A percentile compares a stretch with the other conserved stretches of the same genome.
Conservation (phyloP, 1,140 invertebrate genomes). For the Wasmannia auropunctata region DNA sequence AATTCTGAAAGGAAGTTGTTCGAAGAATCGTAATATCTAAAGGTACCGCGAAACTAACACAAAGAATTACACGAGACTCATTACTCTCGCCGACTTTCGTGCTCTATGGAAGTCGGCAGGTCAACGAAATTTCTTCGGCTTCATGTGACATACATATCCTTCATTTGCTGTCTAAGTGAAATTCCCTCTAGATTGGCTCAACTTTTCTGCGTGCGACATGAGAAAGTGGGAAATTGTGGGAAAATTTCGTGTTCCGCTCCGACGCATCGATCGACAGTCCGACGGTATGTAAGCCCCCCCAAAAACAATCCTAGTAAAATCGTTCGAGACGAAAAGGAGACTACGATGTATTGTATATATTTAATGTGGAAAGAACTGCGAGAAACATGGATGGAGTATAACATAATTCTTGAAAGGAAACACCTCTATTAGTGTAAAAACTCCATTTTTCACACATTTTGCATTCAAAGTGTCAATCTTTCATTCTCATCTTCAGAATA, state of each 20-base stretch:
- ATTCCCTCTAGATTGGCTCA: background rate
- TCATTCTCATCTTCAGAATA: background rate
- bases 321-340: background rate
- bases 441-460: background rate
- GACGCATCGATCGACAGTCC: background rate
- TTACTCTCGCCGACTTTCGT: background rate
- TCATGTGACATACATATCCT: slow-evolving; percentile 2
- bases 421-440: background rate
- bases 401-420: background rate
- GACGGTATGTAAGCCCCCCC: background rate
- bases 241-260: background rate
- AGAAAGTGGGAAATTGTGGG: background rate
- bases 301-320: slow-evolving; percentile 2
- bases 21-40: background rate
- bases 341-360: background rate
- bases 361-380: background rate
- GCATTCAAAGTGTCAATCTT: slow-evolving; percentile 1
- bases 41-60: background rate
- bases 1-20: background rate
- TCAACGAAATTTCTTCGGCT: slow-evolving; percentile 11
- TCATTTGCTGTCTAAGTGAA: background rate
- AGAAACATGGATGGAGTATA: background rate
- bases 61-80: background rate
- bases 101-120: background rate
- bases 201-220: background rate